phyloP scores from a whole-genome alignment of 2,888 invertebrate genomes.

The Calameuta pallipes region DNA sequence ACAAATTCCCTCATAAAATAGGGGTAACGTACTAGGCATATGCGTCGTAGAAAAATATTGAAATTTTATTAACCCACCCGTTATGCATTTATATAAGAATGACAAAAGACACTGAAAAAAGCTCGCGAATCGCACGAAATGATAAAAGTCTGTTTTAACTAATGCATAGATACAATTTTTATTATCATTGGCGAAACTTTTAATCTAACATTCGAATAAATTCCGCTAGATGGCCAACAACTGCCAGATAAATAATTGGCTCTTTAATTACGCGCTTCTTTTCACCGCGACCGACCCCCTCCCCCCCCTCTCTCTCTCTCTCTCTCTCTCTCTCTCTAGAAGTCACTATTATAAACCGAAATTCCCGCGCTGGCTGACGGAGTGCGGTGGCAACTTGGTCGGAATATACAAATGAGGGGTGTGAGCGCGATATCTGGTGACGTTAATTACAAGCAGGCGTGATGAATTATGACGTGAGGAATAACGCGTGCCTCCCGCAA shows the following conservation, averaged over 20 bases:
- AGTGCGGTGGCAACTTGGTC: slow-evolving; percentile 5
- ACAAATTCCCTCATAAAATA: too few relatives aligned
- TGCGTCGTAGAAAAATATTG: too few relatives aligned
- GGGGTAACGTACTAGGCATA: too few relatives aligned
- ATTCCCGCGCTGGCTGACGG: slow-evolving; percentile 1
- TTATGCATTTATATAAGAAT: too few relatives aligned
- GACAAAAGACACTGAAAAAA: too few relatives aligned
- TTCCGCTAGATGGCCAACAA: slow-evolving; percentile 9
- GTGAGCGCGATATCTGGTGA: slow-evolving; percentile 23
- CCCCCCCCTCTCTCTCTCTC: neutral
- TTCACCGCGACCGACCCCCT: neutral
- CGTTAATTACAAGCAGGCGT: slow-evolving; percentile 25
- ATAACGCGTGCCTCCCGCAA: slow-evolving; percentile 16
- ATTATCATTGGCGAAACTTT: neutral
- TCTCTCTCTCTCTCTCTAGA: neutral
- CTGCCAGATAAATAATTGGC: neutral
- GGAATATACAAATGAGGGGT: slow-evolving; percentile 22
- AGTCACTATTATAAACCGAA: neutral
- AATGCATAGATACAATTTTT: too few relatives aligned
- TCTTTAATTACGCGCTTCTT: neutral
- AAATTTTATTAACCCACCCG: too few relatives aligned
- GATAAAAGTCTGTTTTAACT: too few relatives aligned
- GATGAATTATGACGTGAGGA: slow-evolving; percentile 26
- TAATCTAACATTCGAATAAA: slow-evolving; percentile 14
- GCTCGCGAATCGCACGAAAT: too few relatives aligned